Percentiles rank a stretch among this genome's conserved stretches.
These are phyloP conservation scores for Probosciger aterrimus DNA, from an alignment of 2,113 vertebrate species.

Conservation along the genomic window DNA sequence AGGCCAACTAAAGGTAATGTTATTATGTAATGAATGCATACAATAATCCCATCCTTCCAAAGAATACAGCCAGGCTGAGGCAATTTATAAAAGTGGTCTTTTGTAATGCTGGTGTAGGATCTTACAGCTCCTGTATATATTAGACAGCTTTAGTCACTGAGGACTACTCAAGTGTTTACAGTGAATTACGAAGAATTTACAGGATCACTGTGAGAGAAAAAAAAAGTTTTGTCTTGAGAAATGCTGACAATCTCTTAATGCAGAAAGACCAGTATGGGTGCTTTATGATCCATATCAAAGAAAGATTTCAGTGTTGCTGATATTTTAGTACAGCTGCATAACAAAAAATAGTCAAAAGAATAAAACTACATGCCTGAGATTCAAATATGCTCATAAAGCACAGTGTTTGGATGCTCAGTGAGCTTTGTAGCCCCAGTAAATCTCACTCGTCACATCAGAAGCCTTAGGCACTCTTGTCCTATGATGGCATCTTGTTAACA, in stretches of 20 bases:
- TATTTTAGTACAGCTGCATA: conserved; percentile 5
- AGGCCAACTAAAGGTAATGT: neutral
- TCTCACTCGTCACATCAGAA: conserved; percentile 5
- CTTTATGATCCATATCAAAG: neutral
- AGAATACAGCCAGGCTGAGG: neutral
- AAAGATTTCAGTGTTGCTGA: neutral
- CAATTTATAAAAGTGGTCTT: neutral
- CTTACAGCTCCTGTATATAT: neutral
- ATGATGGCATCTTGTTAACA: conserved; percentile 51
- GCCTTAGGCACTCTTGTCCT: conserved; percentile 13
- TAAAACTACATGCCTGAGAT: conserved; percentile 11
- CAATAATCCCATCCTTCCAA: accelerated
- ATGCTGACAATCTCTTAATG: neutral
- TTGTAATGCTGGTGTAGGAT: neutral
- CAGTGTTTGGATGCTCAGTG: conserved; percentile 30
- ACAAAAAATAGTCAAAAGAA: conserved; percentile 27
- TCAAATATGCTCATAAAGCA: conserved; percentile 34
- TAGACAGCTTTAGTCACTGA: neutral
- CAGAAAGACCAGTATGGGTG: neutral
- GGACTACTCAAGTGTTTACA: neutral
- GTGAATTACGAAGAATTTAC: conserved; percentile 19
- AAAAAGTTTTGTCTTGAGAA: neutral
- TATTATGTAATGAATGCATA: accelerated
- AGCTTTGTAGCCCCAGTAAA: conserved; percentile 22
- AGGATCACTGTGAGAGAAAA: neutral